Evolutionary conservation across 2,797 vertebrate genomes (phyloP), one percentile per base, ranked within the genome.

Genomic region (Platyrinchus mystaceus): DNA sequence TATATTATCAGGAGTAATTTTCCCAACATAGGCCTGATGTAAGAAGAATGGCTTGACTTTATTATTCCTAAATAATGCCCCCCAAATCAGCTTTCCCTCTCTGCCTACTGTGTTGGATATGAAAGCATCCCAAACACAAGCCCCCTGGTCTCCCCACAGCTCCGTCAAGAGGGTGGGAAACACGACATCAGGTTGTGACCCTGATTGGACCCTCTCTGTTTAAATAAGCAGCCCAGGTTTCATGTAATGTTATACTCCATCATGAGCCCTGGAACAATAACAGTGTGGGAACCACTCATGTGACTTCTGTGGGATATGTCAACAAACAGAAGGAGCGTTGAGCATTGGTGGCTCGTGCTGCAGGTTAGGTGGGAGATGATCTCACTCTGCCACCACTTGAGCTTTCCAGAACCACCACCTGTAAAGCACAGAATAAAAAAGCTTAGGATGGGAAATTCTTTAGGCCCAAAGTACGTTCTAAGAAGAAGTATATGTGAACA

Each of bases 151-250:
- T 78, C 78, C 84, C 77, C 32, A 76, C 43, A 71, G 73, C 74
- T 83, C 68, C 2, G 0, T 87, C 64, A 24, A 62, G 76, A 0
- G 32, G 47, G 88, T 81, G 62, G 77, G 94, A 94, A 95, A 93
- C 1, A 2, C 68, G 18, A 81, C 18, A 10, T 93, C 94, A 93
- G 82, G 89, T 90, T 94, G 89, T 96, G 96, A 97, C 95, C 89
- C 93, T 55, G 67, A 74, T 87, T 90, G 75, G 93, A 91, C 90
- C 71, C 76, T 82, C 79, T 95, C 80, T 90, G 73, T 95, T 96
- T 84, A 96, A 97, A 97, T 80, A 96, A 96, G 97, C 81, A 97
- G 68, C 41, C 83, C 79, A 11, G 34, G 28, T 89, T 96, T 95
- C 62, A 9, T 75, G 94, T 69, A 94, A 96, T 71, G 56, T 78